Evolutionary conservation across 2,888 invertebrate genomes (phyloP).

Genomic region (Tineola bisselliella): DNA sequence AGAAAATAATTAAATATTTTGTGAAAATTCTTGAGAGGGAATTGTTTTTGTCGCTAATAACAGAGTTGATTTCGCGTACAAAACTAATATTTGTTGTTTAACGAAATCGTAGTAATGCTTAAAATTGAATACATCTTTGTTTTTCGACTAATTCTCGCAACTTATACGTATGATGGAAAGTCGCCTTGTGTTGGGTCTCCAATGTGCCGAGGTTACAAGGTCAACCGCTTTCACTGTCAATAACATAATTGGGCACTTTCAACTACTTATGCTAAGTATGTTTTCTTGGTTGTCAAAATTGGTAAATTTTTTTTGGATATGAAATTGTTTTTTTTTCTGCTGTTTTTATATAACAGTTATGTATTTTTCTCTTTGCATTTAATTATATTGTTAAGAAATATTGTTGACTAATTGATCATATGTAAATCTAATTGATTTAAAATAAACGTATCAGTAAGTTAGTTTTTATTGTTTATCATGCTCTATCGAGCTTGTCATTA

Average conservation of each 20-base stretch:
- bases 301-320: too few relatives aligned
- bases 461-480: neutral
- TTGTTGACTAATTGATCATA: neutral
- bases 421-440: neutral
- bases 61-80: too few relatives aligned
- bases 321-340: too few relatives aligned
- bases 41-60: too few relatives aligned
- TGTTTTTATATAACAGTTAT: too few relatives aligned
- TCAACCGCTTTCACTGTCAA: conserved; percentile 43
- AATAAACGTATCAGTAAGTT: neutral
- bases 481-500: conserved; percentile 6
- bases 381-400: neutral
- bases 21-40: too few relatives aligned
- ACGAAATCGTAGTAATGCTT: too few relatives aligned
- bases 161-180: conserved; percentile 3
- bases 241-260: conserved; percentile 10
- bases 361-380: too few relatives aligned
- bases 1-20: too few relatives aligned
- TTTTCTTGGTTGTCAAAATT: too few relatives aligned
- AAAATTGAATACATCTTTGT: neutral
- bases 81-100: too few relatives aligned
- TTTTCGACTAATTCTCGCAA: neutral
- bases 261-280: neutral
- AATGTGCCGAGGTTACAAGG: conserved; percentile 32
- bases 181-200: neutral